These are phyloP conservation scores for Holacanthus passer DNA, from an alignment of 2,113 vertebrate genomes.

Conservation along the genomic window DNA sequence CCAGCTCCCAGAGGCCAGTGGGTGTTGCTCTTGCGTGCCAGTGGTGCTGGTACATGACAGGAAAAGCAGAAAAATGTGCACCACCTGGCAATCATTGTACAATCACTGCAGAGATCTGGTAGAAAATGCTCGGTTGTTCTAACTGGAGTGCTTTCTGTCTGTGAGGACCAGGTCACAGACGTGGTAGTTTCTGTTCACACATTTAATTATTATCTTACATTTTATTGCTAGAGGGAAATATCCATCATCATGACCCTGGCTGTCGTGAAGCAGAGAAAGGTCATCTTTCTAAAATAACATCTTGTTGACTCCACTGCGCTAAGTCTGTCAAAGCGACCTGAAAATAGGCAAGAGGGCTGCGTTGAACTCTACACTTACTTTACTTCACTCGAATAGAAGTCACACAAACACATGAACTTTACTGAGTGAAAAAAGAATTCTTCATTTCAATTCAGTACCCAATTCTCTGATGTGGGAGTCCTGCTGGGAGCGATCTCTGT, in stretches of 20 bases:
- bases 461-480: background rate
- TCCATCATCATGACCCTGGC: background rate
- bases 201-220: background rate
- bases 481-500: background rate
- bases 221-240: background rate
- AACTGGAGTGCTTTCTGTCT: conserved; percentile 36
- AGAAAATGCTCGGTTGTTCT: background rate
- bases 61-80: background rate
- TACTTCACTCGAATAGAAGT: background rate
- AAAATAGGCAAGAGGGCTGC: background rate
- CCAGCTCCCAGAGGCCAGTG: conserved; percentile 18
- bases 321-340: conserved; percentile 2
- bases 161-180: background rate
- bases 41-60: background rate
- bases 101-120: conserved; percentile 33
- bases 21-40: background rate
- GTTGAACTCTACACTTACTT: conserved; percentile 5
- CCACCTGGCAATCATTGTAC: conserved; percentile 23
- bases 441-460: background rate
- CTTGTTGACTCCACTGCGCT: conserved; percentile 20
- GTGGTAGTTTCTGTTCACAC: background rate
- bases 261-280: conserved; percentile 17
- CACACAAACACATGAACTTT: conserved; percentile 10
- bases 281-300: conserved; percentile 40
- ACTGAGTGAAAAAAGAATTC: background rate